Percentiles rank a stretch among this genome's conserved stretches.
phyloP scores from a whole-genome alignment of 2,797 vertebrate genomes.

The Coendou prehensilis region DNA sequence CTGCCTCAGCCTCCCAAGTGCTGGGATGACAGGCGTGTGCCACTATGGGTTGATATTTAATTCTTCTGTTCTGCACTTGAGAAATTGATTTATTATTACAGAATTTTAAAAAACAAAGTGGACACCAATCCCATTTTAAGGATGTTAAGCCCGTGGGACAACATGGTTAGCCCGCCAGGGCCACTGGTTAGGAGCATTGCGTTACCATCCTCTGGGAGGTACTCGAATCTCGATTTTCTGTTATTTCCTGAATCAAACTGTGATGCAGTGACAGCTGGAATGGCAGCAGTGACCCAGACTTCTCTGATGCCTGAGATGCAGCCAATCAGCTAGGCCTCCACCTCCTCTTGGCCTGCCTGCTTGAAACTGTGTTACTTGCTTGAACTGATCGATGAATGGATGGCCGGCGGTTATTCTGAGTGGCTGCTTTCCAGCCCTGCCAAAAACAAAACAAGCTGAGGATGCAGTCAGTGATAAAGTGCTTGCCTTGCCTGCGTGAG shows the following conservation, averaged over 20 bases:
- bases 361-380: conserved; percentile 6
- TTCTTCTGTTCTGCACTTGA: conserved; percentile 15
- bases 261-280: background rate
- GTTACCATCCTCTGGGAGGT: background rate
- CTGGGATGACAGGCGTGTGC: background rate
- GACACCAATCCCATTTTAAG: background rate
- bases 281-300: background rate
- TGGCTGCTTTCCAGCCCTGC: background rate
- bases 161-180: background rate
- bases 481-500: background rate
- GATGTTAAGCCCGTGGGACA: background rate
- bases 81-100: background rate
- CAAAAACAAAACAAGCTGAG: background rate
- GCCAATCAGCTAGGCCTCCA: too few species aligned
- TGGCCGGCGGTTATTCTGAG: background rate
- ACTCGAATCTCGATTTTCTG: background rate
- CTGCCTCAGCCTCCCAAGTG: background rate
- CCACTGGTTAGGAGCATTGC: background rate
- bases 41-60: background rate
- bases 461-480: background rate
- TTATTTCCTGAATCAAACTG: background rate
- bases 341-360: background rate
- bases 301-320: background rate
- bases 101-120: background rate
- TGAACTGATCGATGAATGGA: background rate